Evolutionary conservation across 2,888 invertebrate species (phyloP), one percentile per base, ranked within the genome.

Genomic region (Phengaris arion): DNA sequence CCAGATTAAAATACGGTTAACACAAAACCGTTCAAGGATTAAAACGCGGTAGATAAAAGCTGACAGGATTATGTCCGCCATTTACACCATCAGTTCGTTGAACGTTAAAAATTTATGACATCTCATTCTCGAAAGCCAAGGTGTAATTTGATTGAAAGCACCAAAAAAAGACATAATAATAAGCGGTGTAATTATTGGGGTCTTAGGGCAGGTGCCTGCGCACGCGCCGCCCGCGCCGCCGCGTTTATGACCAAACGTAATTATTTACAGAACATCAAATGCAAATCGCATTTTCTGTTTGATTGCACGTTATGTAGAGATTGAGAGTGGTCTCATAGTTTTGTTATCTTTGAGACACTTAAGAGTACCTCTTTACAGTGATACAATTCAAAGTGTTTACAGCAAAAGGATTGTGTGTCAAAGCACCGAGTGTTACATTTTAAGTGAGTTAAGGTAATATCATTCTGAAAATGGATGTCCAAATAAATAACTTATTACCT

Each of bases 71-170:
- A 78, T 78, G 73, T 78, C 77, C 70, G 84, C 87, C 85, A 88
- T 92, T 92, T 89, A 90, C 90, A 89, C 87, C 85, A 86, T 86
- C 85, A 79, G 54, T 46, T 86, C 85, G 85, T 83, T 83, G 86
- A 83, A 81, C 85, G 81, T 81, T 79, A 91, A 90, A 89, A 85
- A 80, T 90, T 91, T 92, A 92, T 91, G 93, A 93, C 93, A 93
- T 93, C 93, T 93, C 88, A 93, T 90, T 93, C 88, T 79, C 86
- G 89, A 90, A 81, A 83, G 84, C 87, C 88, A 93, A 93, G 92
- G 93, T 93, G 93, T 93, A 93, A 93, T 93, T 93, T 92, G 93
- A 93, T 93, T 93, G 93, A 93, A 92, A 93, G 93, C 91, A 91
- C 92, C 91, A 93, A 93, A 93, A 93, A 93, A 92, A 93, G 90